Percentiles rank a stretch among this genome's conserved stretches.
phyloP scores from a whole-genome alignment of 2,113 vertebrate genomes.

The Trichechus manatus region DNA sequence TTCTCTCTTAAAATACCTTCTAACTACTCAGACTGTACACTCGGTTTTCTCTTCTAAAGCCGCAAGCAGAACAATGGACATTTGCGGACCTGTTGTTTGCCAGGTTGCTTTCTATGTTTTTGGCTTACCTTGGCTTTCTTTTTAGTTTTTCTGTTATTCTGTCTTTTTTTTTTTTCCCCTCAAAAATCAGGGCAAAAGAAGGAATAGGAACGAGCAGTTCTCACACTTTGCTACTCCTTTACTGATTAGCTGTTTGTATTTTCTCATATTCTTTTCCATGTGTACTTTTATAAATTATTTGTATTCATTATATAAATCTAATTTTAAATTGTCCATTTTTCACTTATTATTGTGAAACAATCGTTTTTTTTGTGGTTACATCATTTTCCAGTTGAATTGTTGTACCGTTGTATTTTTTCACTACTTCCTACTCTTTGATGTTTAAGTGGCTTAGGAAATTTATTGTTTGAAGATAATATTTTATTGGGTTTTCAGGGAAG shows the following conservation, averaged over 20 bases:
- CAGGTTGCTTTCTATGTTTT: too few species aligned
- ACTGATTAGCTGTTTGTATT: neutral
- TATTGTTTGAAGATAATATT: too few species aligned
- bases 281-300: neutral
- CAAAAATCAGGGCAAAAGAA: neutral
- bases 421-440: neutral
- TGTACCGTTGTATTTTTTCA: neutral
- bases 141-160: neutral
- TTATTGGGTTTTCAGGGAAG: too few species aligned
- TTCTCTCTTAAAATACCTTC: neutral
- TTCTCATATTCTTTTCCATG: neutral
- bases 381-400: neutral
- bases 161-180: constrained; percentile 21
- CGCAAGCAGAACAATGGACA: neutral
- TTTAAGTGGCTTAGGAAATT: neutral
- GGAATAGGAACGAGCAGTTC: neutral
- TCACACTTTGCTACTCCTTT: neutral
- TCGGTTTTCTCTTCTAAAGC: neutral
- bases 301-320: neutral
- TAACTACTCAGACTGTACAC: neutral
- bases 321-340: neutral
- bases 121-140: neutral
- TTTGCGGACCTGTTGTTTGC: neutral
- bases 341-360: neutral
- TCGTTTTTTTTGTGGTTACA: neutral